A percentile compares a stretch with the other conserved stretches of the same genome.
Evolutionary conservation across 2,888 invertebrate species (phyloP).

Genomic region (Petrolisthes cinctipes): DNA sequence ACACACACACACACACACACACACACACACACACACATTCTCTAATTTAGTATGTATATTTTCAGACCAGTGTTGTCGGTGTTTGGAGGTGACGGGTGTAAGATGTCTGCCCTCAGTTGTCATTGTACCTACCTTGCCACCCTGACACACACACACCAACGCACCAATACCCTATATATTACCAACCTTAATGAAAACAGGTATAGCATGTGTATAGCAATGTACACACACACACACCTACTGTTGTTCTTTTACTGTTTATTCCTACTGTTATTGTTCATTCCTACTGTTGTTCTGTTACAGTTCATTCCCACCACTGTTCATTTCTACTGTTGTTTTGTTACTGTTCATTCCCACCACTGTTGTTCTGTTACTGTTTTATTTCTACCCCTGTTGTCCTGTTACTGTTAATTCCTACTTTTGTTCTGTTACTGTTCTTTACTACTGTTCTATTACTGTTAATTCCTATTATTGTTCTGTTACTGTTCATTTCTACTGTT

Average conservation of each 20-base stretch:
- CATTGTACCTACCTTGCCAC: constrained; percentile 40
- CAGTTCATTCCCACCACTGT: too few relatives aligned
- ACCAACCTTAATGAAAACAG: constrained; percentile 25
- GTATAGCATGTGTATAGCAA: constrained; percentile 1
- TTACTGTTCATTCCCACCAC: too few relatives aligned
- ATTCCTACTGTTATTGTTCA: neutral
- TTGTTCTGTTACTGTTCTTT: neutral
- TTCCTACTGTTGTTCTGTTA: too few relatives aligned
- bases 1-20: too few relatives aligned
- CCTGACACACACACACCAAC: constrained; percentile 11
- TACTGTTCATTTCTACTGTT: neutral
- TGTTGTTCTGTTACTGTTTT: too few relatives aligned
- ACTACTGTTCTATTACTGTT: neutral
- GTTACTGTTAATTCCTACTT: too few relatives aligned
- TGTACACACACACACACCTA: too few relatives aligned
- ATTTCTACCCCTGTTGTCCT: too few relatives aligned
- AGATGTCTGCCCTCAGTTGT: constrained; percentile 41
- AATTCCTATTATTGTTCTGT: neutral
- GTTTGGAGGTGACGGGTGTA: constrained; percentile 16
- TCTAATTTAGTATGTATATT: neutral
- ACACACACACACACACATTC: too few relatives aligned
- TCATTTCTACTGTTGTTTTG: too few relatives aligned
- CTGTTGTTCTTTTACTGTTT: neutral
- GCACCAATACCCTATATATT: constrained; percentile 27
- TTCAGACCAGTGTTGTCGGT: constrained; percentile 41